Evolutionary conservation across 2,888 invertebrate species (phyloP).

Genomic region (Epirrhoe alternata): DNA sequence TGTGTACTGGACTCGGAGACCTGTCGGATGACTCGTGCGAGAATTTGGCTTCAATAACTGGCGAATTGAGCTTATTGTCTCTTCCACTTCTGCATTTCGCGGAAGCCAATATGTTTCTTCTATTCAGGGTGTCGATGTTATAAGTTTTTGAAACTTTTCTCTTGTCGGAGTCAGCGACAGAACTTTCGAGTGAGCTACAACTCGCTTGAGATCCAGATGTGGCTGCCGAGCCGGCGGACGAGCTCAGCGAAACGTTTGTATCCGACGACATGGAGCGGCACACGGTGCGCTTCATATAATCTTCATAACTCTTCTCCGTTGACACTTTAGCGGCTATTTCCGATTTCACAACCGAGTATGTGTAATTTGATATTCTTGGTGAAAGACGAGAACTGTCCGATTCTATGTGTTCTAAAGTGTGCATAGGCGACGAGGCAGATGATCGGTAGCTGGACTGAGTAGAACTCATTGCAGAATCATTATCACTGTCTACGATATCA

Average conservation of each 20-base stretch:
- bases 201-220: constrained; percentile 91
- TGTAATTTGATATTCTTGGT: constrained; percentile 73
- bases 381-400: constrained; percentile 83
- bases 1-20: constrained; percentile 79
- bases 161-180: constrained; percentile 86
- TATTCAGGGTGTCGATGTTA: constrained; percentile 93
- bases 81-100: constrained; percentile 94
- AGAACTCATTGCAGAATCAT: constrained; percentile 95
- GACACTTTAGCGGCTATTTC: constrained; percentile 69
- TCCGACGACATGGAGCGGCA: constrained; percentile 89
- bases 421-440: constrained; percentile 90
- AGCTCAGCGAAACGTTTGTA: constrained; percentile 89
- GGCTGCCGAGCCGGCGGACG: constrained; percentile 89
- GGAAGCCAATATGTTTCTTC: constrained; percentile 94
- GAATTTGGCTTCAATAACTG: constrained; percentile 90
- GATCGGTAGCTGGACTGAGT: constrained; percentile 92
- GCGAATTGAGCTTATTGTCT: constrained; percentile 89
- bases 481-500: constrained; percentile 90
- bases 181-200: constrained; percentile 87
- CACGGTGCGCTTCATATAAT: constrained; percentile 84
- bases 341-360: constrained; percentile 76
- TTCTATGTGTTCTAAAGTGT: constrained; percentile 86
- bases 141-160: constrained; percentile 90
- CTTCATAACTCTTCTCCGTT: constrained; percentile 68
- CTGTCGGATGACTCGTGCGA: constrained; percentile 84